A percentile compares a stretch with the other conserved stretches of the same genome.
These are phyloP conservation scores for Muricea muricata DNA, from an alignment of 92 coral and sea anemone genomes.

Conservation along the genomic window DNA sequence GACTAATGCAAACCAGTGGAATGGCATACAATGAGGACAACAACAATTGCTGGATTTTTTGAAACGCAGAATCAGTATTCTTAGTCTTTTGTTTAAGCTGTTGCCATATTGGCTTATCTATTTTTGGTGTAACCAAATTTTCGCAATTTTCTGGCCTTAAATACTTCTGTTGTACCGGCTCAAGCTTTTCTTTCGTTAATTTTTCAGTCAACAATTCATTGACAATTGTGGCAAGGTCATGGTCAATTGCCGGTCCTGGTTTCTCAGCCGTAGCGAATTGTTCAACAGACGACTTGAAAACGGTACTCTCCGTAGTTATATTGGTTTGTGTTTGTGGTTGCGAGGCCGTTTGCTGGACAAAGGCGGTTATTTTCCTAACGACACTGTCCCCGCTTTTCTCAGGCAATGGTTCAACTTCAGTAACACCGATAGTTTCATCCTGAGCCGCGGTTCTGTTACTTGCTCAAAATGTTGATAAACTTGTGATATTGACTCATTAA, in stretches of 20 bases:
- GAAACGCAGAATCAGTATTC: constrained; percentile 50
- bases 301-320: not conserved
- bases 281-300: not conserved
- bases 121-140: constrained; percentile 50
- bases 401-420: not conserved
- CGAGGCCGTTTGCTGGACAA: not conserved
- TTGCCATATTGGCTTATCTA: constrained; percentile 56
- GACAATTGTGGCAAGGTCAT: not conserved
- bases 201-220: no score
- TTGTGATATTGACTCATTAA: not conserved
- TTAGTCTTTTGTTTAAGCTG: constrained; percentile 42
- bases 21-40: constrained; percentile 58
- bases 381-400: not conserved
- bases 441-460: not conserved
- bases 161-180: constrained; percentile 32
- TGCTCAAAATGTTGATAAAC: not conserved
- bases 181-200: not conserved
- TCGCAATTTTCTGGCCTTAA: constrained; percentile 51
- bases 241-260: not conserved
- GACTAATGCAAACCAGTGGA: constrained; percentile 34
- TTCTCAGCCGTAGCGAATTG: not conserved
- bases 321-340: not conserved
- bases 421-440: not conserved
- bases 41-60: constrained; percentile 40
- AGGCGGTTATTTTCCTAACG: not conserved